Evolutionary conservation across 1,140 invertebrate genomes (phyloP).

Genomic region (Drosophila athabasca): DNA sequence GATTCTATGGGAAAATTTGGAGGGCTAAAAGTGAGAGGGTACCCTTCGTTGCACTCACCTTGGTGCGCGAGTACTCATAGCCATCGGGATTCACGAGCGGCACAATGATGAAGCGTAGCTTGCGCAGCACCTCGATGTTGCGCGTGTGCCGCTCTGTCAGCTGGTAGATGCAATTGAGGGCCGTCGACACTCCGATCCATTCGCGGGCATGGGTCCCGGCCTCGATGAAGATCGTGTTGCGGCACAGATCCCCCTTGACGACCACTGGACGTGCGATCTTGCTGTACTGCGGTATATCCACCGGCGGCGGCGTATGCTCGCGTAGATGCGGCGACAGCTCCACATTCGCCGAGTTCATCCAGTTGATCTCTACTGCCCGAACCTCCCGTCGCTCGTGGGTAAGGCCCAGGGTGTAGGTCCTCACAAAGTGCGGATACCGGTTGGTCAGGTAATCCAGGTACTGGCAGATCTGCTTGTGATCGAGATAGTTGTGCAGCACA

Average conservation of each 20-base stretch:
- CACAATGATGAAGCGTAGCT: slow-evolving; percentile 87
- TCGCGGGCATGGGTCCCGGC: slow-evolving; percentile 88
- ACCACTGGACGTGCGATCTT: slow-evolving; percentile 37
- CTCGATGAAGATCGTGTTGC: slow-evolving; percentile 84
- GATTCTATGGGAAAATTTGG: slow-evolving; percentile 59
- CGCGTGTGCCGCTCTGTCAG: slow-evolving; percentile 84
- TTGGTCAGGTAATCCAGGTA: slow-evolving; percentile 83
- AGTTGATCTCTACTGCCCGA: slow-evolving; percentile 85
- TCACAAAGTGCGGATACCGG: slow-evolving; percentile 84
- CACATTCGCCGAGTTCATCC: slow-evolving; percentile 67
- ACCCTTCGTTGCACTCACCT: slow-evolving; percentile 40
- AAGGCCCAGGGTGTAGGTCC: slow-evolving; percentile 84
- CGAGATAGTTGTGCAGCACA: slow-evolving; percentile 71
- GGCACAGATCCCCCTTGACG: slow-evolving; percentile 18
- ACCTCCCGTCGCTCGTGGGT: slow-evolving; percentile 85
- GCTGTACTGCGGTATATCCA: not conserved
- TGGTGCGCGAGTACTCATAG: slow-evolving; percentile 79
- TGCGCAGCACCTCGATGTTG: slow-evolving; percentile 84
- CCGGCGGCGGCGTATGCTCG: slow-evolving; percentile 29
- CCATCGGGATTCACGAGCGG: slow-evolving; percentile 86
- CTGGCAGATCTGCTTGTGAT: slow-evolving; percentile 75
- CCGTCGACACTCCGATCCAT: slow-evolving; percentile 87
- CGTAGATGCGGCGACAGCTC: slow-evolving; percentile 45
- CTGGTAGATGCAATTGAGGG: slow-evolving; percentile 87
- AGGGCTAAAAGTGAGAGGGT: not conserved